These are phyloP conservation scores for Antrozous pallidus DNA, from an alignment of 2,797 vertebrate genomes.

Conservation along the genomic window DNA sequence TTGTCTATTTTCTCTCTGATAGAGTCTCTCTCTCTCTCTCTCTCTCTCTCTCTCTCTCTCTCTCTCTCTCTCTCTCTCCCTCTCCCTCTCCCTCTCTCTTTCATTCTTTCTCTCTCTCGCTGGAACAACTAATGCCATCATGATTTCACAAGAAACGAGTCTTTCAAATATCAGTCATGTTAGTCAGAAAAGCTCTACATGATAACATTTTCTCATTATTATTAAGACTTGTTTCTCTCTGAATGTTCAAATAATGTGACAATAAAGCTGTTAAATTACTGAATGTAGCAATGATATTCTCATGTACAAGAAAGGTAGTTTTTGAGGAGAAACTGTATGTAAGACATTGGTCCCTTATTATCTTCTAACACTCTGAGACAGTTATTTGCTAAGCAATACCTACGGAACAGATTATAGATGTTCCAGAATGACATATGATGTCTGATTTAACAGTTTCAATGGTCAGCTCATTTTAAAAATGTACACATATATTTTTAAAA, in stretches of 20 bases:
- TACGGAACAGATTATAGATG: neutral
- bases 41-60: no score
- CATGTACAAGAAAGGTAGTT: neutral
- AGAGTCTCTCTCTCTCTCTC: neutral
- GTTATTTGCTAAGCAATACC: neutral
- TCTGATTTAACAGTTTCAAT: neutral
- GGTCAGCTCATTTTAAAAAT: neutral
- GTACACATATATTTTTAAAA: neutral
- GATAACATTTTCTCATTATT: neutral
- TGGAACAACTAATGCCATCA: neutral
- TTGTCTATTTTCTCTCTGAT: neutral
- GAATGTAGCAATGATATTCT: neutral
- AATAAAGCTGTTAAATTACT: neutral
- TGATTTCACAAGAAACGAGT: neutral
- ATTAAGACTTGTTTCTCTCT: neutral
- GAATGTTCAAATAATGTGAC: neutral
- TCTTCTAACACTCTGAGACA: neutral
- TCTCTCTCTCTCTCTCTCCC: no score
- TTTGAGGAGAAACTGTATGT: neutral
- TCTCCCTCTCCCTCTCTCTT: no score
- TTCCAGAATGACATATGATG: neutral
- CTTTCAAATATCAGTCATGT: neutral
- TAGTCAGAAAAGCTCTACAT: neutral
- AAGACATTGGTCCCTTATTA: neutral
- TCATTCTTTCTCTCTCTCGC: no score